A percentile compares a stretch with the other conserved stretches of the same genome.
Evolutionary conservation across 2,113 vertebrate species (phyloP).

Genomic region (Rhipidura dahli): DNA sequence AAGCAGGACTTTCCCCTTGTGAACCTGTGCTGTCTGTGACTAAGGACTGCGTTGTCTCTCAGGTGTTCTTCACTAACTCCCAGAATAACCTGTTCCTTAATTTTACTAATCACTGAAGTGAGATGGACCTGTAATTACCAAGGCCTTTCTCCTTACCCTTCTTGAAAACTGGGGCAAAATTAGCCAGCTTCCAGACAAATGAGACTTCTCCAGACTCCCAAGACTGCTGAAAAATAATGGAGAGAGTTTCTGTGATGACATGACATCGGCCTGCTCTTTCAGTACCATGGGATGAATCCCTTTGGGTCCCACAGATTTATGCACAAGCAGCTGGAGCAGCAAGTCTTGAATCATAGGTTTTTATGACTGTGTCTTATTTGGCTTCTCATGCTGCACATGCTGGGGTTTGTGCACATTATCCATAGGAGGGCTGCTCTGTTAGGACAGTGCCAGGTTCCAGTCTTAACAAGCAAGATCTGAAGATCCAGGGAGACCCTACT

Average conservation of each 20-base stretch:
- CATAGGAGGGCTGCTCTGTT: not conserved
- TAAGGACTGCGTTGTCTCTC: not conserved
- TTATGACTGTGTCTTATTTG: not conserved
- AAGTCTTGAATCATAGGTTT: not conserved
- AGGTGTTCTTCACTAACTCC: not conserved
- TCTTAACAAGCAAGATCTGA: not conserved
- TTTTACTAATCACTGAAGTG: not conserved
- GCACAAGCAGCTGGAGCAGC: not conserved
- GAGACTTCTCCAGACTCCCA: not conserved
- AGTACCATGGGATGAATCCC: accelerated
- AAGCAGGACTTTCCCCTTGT: not conserved
- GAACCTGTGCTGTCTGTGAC: not conserved
- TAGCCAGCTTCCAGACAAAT: not conserved
- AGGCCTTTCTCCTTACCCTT: not conserved
- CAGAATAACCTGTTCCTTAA: not conserved
- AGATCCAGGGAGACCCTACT: not conserved
- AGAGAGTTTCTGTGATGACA: not conserved
- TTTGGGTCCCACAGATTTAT: not conserved
- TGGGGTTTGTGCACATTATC: not conserved
- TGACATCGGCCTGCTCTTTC: not conserved
- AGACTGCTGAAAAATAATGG: not conserved
- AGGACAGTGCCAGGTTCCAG: not conserved
- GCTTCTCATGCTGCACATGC: not conserved
- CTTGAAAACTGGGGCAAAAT: not conserved
- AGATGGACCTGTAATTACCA: not conserved